Base-by-base conservation (phyloP, 53 echinoderm and acorn worm species). In the Crossaster papposus region DNA sequence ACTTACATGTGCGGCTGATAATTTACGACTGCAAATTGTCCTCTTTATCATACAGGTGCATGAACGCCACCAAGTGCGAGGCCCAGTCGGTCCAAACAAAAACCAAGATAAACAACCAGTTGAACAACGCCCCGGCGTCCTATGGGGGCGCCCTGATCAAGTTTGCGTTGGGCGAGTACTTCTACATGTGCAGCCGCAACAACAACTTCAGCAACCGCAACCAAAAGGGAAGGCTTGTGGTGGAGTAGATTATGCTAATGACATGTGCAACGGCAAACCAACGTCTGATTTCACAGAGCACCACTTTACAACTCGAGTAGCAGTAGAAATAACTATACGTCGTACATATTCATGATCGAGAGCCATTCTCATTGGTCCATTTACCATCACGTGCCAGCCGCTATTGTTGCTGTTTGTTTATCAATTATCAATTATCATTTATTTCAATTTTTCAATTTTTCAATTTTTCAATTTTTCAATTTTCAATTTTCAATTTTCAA, bases 131-230 rank as follows among this genome's bases (percentile, higher is more conserved):
- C 32, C 91, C 94, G 24, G 96, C 97, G 15, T 97, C 97, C 2
- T 94, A 97, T 81, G 83, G 70, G 78, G 97, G 97, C 14, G 97
- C 97, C 17, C 86, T 97, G 65, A 70, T 97, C 68, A 72, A 97
- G 78, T 90, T 95, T 51, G 90, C 92, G 4, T 30, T 58, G 30
- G 97, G 97, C 5, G 93, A 92, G 23, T 91, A 90, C 85, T 92
- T 94, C 81, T 97, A 97, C 93, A 97, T 97, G 95, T 93, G 95
- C 72, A 95, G 95, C 31, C 91, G 97, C 63, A 97, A 97, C 74
- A 97, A 97, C 74, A 97, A 97, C 90, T 97, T 97, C 91, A 93
- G 94, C 58, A 97, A 97, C 75, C 91, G 97, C 34, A 95, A 94
- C 71, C 97, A 97, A 86, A 97, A 97, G 64, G 97, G 97, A 22